Evolutionary conservation across 2,113 vertebrate genomes (phyloP), one percentile per base, ranked within the genome.

Genomic region (Ploceus nigricollis): DNA sequence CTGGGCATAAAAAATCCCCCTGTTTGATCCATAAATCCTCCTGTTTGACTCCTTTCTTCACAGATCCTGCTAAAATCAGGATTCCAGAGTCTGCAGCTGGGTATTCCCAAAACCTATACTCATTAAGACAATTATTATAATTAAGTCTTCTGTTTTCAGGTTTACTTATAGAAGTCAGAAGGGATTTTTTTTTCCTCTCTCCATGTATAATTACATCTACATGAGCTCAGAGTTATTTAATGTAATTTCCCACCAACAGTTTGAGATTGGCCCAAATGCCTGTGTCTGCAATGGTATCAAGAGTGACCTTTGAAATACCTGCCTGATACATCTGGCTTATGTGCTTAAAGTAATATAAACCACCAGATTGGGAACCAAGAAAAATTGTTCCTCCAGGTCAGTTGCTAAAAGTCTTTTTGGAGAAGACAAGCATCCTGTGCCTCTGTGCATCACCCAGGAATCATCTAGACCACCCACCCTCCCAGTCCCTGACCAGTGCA

Each of bases 111-210:
- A 86, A 77, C 86, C 50, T 94, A 4, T 50, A 65, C 35, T 94
- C 82, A 79, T 94, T 86, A 94, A 94, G 79, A 66, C 76, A 95
- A 92, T 86, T 88, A 91, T 89, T 70, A 80, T 90, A 93, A 94
- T 94, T 95, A 94, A 95, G 56, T 80, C 92, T 90, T 63, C 70
- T 93, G 39, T 94, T 95, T 92, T 81, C 92, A 93, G 71, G 60
- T 86, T 92, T 94, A 69, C 90, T 73, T 82, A 40, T 7, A 77
- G 86, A 85, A 94, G 47, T 81, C 82, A 94, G 80, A 88, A 90
- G 82, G 65, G 75, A 80, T 89, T 80, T 80, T 80, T 87, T 68
- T 70, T 39, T 9, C 11, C 11, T 54, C 61, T 86, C 71, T 58
- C 61, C 6, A 3, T 17, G 42, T 86, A 54, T 94, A 94, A 95